These are phyloP conservation scores for Xiphias gladius DNA, from an alignment of 2,113 vertebrate species.

Conservation along the genomic window DNA sequence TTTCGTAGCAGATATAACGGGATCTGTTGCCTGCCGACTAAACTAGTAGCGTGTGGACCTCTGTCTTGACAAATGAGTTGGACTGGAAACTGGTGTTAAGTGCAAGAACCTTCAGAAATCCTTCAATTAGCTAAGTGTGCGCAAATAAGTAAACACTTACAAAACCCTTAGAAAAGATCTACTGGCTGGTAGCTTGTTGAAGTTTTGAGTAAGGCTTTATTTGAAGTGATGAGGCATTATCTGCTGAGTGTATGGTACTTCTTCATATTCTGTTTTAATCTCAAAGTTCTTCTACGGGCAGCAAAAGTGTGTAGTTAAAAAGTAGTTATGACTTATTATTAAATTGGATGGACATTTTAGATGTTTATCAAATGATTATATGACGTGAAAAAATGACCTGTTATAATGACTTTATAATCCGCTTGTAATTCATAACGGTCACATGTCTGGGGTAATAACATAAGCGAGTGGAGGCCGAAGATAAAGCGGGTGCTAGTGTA, in stretches of 20 bases:
- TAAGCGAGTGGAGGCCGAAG: background rate
- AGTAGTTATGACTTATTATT: background rate
- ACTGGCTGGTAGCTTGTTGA: background rate
- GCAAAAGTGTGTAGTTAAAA: background rate
- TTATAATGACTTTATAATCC: background rate
- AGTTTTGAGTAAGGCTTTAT: background rate
- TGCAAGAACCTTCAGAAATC: background rate
- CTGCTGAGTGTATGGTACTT: background rate
- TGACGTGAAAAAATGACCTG: background rate
- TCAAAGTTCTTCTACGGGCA: background rate
- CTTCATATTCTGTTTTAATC: background rate
- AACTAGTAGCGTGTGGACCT: background rate
- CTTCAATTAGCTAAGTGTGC: background rate
- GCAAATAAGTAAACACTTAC: conserved; percentile 3
- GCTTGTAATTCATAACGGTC: background rate
- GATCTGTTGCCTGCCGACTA: background rate
- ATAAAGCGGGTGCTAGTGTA: background rate
- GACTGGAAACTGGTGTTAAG: background rate
- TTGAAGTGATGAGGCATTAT: background rate
- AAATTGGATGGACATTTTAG: background rate
- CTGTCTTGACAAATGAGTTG: background rate
- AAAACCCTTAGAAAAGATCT: background rate
- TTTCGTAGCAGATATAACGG: background rate
- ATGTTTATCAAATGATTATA: background rate
- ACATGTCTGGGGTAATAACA: background rate